A percentile compares a stretch with the other conserved stretches of the same genome.
These are phyloP conservation scores for Musca vetustissima DNA, from an alignment of 1,140 invertebrate genomes.

Conservation along the genomic window DNA sequence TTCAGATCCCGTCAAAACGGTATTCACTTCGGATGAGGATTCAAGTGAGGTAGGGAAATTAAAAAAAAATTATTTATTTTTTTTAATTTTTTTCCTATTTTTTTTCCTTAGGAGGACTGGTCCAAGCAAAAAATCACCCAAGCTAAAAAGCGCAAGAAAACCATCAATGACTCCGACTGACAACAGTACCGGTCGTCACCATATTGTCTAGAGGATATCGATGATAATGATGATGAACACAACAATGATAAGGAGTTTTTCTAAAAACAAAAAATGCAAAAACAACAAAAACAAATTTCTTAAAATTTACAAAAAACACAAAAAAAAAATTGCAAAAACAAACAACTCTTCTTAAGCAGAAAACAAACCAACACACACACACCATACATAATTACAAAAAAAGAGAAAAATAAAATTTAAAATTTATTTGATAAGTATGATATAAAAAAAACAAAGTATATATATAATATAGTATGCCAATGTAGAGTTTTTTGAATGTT, in stretches of 20 bases:
- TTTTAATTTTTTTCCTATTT: not conserved
- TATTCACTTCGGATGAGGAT: slow-evolving; percentile 53
- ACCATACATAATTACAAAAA: not conserved
- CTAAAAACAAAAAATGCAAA: slow-evolving; percentile 37
- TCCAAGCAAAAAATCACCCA: slow-evolving; percentile 49
- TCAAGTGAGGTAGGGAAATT: slow-evolving; percentile 43
- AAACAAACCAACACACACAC: no score
- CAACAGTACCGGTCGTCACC: slow-evolving; percentile 34
- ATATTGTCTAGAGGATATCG: slow-evolving; percentile 27
- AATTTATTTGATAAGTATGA: slow-evolving; percentile 21
- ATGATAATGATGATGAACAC: slow-evolving; percentile 34
- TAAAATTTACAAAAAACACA: slow-evolving; percentile 15
- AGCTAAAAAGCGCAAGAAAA: slow-evolving; percentile 53
- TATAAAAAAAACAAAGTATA: no score
- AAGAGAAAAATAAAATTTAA: slow-evolving; percentile 9
- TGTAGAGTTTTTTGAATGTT: slow-evolving; percentile 31
- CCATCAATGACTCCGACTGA: slow-evolving; percentile 54
- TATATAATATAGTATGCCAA: slow-evolving; percentile 30
- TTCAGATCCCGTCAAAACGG: slow-evolving; percentile 46
- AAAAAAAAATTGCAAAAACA: slow-evolving; percentile 7
- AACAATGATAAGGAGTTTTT: slow-evolving; percentile 37
- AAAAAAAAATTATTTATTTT: no score
- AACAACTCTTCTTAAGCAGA: not conserved
- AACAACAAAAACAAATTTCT: slow-evolving; percentile 21
- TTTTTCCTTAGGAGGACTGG: slow-evolving; percentile 47